Evolutionary conservation across 2,113 vertebrate species (phyloP).

Genomic region (Brienomyrus longianalis): DNA sequence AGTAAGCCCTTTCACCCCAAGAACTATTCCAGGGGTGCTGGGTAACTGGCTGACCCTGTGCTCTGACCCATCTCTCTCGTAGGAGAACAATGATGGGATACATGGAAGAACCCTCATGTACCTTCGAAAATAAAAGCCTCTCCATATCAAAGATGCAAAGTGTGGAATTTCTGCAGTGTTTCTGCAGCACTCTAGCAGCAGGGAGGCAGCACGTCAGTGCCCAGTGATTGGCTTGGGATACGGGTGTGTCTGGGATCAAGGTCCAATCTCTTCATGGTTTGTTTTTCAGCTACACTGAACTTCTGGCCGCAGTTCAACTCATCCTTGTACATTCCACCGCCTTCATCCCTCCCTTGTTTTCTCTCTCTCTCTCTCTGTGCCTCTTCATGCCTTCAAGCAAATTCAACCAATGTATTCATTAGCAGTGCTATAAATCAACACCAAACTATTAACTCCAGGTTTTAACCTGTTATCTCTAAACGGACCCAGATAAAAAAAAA

Average conservation of each 20-base stretch:
- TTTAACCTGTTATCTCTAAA: background rate
- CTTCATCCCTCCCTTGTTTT: background rate
- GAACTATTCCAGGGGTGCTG: background rate
- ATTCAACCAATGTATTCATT: background rate
- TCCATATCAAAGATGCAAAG: background rate
- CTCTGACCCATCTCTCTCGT: background rate
- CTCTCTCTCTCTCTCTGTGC: background rate
- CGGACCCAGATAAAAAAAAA: background rate
- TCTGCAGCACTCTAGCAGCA: background rate
- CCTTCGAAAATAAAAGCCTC: background rate
- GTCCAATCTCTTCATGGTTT: background rate
- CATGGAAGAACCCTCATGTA: background rate
- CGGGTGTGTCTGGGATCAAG: background rate
- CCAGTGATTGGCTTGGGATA: background rate
- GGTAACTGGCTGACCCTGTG: background rate
- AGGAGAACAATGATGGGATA: background rate
- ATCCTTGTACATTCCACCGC: conserved; percentile 10
- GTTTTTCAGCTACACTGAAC: conserved; percentile 1
- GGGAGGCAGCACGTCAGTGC: background rate
- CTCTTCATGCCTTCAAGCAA: background rate
- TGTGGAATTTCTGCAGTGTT: background rate
- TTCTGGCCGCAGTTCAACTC: background rate
- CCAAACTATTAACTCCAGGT: background rate
- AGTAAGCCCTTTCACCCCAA: background rate
- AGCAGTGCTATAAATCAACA: background rate